These are phyloP conservation scores for Propithecus deckenii DNA, from an alignment of 2,797 vertebrate species.

Conservation along the genomic window DNA sequence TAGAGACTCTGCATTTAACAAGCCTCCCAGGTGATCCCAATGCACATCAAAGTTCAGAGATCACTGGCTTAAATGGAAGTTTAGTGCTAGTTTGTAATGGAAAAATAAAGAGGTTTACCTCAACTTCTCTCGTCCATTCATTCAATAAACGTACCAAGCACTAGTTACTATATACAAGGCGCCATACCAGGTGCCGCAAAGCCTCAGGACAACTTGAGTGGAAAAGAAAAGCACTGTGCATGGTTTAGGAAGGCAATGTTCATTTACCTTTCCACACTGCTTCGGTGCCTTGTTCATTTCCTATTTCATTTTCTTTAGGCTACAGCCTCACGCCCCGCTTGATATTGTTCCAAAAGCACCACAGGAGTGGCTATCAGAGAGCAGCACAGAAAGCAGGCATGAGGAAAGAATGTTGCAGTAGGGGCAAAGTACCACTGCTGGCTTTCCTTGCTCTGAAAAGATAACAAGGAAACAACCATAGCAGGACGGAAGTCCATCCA, in stretches of 20 bases:
- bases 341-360: slow-evolving; percentile 31
- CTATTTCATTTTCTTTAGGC: slow-evolving; percentile 39
- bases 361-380: slow-evolving; percentile 5
- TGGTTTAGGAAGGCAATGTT: background rate
- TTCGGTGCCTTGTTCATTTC: slow-evolving; percentile 27
- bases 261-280: background rate
- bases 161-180: background rate
- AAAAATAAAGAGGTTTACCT: slow-evolving; percentile 22
- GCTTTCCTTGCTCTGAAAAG: slow-evolving; percentile 10
- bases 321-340: slow-evolving; percentile 23
- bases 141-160: slow-evolving; percentile 9
- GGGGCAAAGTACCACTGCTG: background rate
- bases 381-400: background rate
- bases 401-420: background rate
- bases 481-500: background rate
- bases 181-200: background rate
- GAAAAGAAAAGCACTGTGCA: slow-evolving; percentile 30
- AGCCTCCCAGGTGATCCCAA: background rate
- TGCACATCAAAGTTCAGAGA: slow-evolving; percentile 11
- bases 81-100: background rate
- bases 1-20: background rate
- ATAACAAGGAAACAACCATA: slow-evolving; percentile 18
- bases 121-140: background rate
- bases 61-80: background rate
- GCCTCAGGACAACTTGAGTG: background rate